phyloP scores from a whole-genome alignment of 2,797 vertebrate genomes.

The Melanotaenia boesemani region DNA sequence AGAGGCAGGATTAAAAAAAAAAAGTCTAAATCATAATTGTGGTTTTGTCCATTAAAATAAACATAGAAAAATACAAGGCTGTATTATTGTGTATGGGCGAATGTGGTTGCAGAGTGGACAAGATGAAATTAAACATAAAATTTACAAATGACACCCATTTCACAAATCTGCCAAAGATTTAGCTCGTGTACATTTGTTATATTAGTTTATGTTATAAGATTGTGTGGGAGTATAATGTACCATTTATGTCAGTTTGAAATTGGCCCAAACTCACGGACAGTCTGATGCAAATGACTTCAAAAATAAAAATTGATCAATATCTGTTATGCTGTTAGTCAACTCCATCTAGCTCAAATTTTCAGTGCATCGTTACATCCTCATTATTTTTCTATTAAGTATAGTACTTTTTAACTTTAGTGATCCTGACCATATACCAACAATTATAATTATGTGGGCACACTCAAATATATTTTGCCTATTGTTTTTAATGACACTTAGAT shows the following conservation, averaged over 20 bases:
- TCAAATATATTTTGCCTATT: no score
- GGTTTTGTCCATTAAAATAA: no score
- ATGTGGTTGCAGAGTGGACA: background rate
- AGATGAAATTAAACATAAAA: no score
- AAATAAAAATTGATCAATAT: background rate
- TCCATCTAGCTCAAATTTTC: no score
- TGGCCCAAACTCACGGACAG: background rate
- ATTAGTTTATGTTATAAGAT: background rate
- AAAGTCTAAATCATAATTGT: background rate
- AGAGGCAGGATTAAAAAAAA: no score
- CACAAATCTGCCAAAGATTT: background rate
- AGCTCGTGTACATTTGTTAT: background rate
- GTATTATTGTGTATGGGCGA: background rate
- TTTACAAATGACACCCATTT: background rate
- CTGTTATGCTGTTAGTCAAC: no score
- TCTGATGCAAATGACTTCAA: background rate
- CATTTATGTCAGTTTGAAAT: background rate
- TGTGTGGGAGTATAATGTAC: background rate
- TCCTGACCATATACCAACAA: no score
- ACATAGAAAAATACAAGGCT: background rate
- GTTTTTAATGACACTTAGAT: no score
- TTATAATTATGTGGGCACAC: no score
- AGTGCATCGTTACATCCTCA: no score
- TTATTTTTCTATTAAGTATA: no score
- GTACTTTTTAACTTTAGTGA: no score